Base-by-base conservation (phyloP, 2,113 vertebrate species). In the Anguilla japonica region DNA sequence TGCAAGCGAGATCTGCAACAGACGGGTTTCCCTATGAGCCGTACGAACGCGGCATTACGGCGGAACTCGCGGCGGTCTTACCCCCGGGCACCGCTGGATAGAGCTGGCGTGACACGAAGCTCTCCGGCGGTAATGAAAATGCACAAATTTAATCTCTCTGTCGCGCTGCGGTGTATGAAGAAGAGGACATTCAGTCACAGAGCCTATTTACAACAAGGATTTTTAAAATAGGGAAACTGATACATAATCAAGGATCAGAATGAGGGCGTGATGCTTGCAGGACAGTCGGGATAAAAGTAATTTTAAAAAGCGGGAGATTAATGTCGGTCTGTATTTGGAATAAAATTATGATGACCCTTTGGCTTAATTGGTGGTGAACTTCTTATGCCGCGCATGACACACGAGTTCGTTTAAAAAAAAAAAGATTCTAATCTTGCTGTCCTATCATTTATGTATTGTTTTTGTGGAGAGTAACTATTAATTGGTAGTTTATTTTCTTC, bases 111-210 rank as follows among this genome's bases (percentile, higher is more conserved):
- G 91, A 90, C 91, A 56, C 43, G 91, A 88, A 89, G 91, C 88
- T 85, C 81, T 78, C 87, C 85, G 89, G 88, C 89, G 89, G 90
- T 93, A 93, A 93, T 95, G 93, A 93, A 92, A 91, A 93, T 91
- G 90, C 87, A 80, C 82, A n/a, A n/a, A 60, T 88, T 88, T 93
- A 94, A 94, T 93, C 92, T 91, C 14, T 53, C 82, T 63, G 81
- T 75, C 39, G 41, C n/a, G 16, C 29, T 82, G 83, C 79, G 84
- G 82, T 85, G 84, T 41, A 11, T 89, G 91, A 90, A 53, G 87
- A 34, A 90, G 86, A 87, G 91, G 87, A 81, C 89, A 87, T 91
- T 89, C 88, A 81, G 50, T 89, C 88, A 90, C 90, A 91, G 88
- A 89, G 85, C 39, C 88, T 91, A 89, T 93, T 90, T 92, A 91